phyloP scores from a whole-genome alignment of 2,113 vertebrate genomes.

The Microtus ochrogaster region DNA sequence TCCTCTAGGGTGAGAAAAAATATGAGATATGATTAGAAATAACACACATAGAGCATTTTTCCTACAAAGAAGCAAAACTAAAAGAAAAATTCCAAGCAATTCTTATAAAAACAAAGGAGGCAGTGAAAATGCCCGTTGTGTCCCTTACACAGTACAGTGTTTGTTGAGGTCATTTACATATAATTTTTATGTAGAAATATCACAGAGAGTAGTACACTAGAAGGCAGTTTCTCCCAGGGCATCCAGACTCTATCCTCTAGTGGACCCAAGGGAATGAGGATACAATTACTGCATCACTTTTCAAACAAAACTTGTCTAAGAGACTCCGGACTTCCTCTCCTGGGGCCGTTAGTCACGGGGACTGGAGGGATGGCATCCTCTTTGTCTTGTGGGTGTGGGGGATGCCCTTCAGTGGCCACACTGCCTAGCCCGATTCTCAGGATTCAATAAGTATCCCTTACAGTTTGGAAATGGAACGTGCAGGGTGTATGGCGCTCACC shows the following conservation, averaged over 20 bases:
- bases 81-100: background rate
- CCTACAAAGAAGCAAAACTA: background rate
- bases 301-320: background rate
- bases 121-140: background rate
- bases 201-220: background rate
- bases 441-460: background rate
- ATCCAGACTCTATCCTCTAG: no score
- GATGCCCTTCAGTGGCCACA: background rate
- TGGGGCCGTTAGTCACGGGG: background rate
- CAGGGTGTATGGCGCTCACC: background rate
- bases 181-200: background rate
- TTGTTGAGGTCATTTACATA: background rate
- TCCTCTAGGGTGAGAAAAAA: background rate
- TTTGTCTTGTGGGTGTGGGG: background rate
- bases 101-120: background rate
- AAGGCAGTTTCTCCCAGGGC: background rate
- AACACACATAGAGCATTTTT: background rate
- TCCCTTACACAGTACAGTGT: background rate
- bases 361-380: background rate
- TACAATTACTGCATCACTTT: background rate
- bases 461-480: background rate
- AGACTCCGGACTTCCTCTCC: background rate
- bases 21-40: background rate
- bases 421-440: background rate
- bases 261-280: background rate